Evolutionary conservation across 2,113 vertebrate genomes (phyloP), one percentile per base, ranked within the genome.

Genomic region (Pithys albifrons): DNA sequence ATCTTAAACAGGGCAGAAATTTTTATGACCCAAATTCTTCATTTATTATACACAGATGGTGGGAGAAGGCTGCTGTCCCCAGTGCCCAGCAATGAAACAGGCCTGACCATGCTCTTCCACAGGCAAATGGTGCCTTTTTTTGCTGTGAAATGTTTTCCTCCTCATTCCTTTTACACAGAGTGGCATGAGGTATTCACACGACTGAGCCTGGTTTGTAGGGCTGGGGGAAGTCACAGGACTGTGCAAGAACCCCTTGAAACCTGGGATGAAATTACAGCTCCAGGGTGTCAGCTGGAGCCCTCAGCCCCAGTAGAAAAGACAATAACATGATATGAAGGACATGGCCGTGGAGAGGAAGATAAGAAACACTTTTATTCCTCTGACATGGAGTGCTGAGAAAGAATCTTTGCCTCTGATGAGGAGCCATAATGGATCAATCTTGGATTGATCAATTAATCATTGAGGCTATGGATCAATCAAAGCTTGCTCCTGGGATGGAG

Each of bases 21-120:
- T 97, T 97, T 98, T 98, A 98, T 98, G 97, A 97, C 96, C 97
- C 95, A 97, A 97, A 98, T 98, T 96, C 97, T 98, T 98, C 92
- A 96, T 96, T 97, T 98, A 97, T 97, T 98, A 95, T 97, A 96
- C 94, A 94, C 97, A 97, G 96, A 97, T 97, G 96, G 94, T 85
- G 85, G 78, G 65, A 95, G 69, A 89, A 94, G 87, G 86, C 95
- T 96, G 96, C 90, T 97, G 97, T 97, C 96, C 97, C 91, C 95
- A 81, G 74, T 95, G 95, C 91, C 87, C 85, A 94, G 92, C 72
- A 69, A 31, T 22, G 82, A 79, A 95, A 86, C 7, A 85, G 57
- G 28, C 74, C 77, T 61, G 76, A 76, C 86, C 90, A 72, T 35
- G 37, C 16, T 69, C 35, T 67, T 65, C 70, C 61, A 33, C 46